Evolutionary conservation across 2,888 invertebrate species (phyloP).

Genomic region (Phanerotoma sp.): DNA sequence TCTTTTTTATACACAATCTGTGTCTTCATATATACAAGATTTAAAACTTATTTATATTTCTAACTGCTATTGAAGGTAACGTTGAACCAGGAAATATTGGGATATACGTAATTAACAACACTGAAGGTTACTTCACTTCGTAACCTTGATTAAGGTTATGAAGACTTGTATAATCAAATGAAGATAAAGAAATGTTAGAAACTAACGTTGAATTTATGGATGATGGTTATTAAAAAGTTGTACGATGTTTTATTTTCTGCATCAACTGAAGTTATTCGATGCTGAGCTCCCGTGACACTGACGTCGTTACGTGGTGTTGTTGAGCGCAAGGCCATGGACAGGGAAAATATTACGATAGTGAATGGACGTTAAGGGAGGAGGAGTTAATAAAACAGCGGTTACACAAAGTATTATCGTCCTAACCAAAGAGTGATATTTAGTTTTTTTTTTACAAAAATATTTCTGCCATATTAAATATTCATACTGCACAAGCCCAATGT

Average conservation of each 20-base stretch:
- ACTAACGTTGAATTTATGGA: neutral
- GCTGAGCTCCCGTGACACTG: neutral
- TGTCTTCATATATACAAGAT: constrained; percentile 14
- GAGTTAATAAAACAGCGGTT: too few species aligned
- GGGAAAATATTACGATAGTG: constrained; percentile 10
- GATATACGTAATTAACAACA: too few species aligned
- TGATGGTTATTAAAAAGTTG: neutral
- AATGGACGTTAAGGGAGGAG: constrained; percentile 5
- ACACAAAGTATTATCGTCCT: too few species aligned
- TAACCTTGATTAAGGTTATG: too few species aligned
- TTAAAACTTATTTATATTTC: neutral
- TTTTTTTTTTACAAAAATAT: neutral
- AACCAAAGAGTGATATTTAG: too few species aligned
- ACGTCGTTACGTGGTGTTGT: neutral
- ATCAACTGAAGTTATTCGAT: constrained; percentile 1
- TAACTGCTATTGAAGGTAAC: neutral
- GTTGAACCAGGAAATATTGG: too few species aligned
- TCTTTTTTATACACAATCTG: constrained; percentile 28
- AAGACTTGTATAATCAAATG: too few species aligned
- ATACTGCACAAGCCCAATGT: too few species aligned
- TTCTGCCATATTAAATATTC: too few species aligned
- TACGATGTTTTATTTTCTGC: constrained; percentile 1
- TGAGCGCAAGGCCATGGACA: constrained; percentile 20
- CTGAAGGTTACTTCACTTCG: too few species aligned
- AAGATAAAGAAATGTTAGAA: constrained; percentile 2